phyloP scores from a whole-genome alignment of 2,888 invertebrate genomes.

The Eudasyphora cyanicolor region DNA sequence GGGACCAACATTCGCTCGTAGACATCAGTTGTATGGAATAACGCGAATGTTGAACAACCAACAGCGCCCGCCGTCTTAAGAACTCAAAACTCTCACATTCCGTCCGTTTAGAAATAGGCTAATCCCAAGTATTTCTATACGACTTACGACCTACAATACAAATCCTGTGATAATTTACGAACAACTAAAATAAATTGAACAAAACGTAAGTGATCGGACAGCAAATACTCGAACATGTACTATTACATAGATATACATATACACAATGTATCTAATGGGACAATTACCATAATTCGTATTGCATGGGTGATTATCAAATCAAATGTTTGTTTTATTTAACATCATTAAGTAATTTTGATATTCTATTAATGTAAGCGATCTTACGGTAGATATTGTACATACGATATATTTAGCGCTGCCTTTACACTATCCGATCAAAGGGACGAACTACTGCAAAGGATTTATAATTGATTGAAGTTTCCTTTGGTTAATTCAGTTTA shows the following conservation, averaged over 20 bases:
- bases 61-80: neutral
- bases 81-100: neutral
- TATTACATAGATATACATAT: no score
- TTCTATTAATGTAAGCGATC: conserved; percentile 4
- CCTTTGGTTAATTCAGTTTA: no score
- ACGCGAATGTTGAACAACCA: conserved; percentile 48
- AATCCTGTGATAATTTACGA: conserved; percentile 53
- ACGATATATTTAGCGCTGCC: neutral
- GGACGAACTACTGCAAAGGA: no score
- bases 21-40: conserved; percentile 52
- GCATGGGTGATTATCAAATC: conserved; percentile 30
- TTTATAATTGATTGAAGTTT: no score
- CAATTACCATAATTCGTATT: conserved; percentile 30
- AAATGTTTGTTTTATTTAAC: conserved; percentile 31
- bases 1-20: conserved; percentile 35
- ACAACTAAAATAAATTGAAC: conserved; percentile 12
- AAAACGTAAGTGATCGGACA: conserved; percentile 44
- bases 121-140: neutral
- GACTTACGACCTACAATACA: neutral
- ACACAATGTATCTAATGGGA: neutral
- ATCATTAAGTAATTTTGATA: conserved; percentile 19
- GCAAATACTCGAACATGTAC: neutral
- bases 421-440: neutral
- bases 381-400: neutral
- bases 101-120: neutral